These are phyloP conservation scores for Neoniphon sammara DNA, from an alignment of 2,797 vertebrate species.

Conservation along the genomic window DNA sequence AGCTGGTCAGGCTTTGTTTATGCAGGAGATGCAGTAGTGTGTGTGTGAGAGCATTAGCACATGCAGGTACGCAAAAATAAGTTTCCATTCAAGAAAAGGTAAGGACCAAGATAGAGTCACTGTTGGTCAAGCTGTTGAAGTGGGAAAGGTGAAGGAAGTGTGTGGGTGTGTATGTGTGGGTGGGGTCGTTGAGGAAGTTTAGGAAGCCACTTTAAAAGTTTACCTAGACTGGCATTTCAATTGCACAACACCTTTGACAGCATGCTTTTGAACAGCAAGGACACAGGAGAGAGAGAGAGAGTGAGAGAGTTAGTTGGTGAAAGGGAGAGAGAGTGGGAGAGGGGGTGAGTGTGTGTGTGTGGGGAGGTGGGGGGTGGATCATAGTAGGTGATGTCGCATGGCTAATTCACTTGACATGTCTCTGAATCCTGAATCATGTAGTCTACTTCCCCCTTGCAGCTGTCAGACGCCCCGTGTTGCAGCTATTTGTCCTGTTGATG, in stretches of 20 bases:
- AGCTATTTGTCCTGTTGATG: conserved; percentile 33
- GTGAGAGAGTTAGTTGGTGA: not conserved
- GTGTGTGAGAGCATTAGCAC: not conserved
- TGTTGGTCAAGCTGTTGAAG: not conserved
- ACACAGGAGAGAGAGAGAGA: conserved; percentile 41
- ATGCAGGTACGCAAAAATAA: conserved; percentile 21
- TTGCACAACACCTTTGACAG: conserved; percentile 13
- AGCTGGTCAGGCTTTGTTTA: not conserved
- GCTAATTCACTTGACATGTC: not conserved
- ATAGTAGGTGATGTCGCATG: not conserved
- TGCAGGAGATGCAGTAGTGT: not conserved
- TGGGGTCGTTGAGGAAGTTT: not conserved
- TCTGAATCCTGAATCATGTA: not conserved
- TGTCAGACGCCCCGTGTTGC: no score
- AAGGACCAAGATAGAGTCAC: not conserved
- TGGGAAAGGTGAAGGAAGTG: not conserved
- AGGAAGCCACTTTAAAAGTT: not conserved
- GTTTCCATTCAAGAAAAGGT: conserved; percentile 8
- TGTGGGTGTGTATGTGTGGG: not conserved
- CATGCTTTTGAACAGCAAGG: conserved; percentile 37
- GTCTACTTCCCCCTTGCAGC: not conserved
- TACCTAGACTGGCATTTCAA: not conserved
- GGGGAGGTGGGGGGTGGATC: not conserved
- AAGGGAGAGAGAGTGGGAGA: no score
- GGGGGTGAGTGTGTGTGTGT: no score